Evolutionary conservation across 2,888 invertebrate species (phyloP), one percentile per base, ranked within the genome.

Genomic region (Heliconius aoede): DNA sequence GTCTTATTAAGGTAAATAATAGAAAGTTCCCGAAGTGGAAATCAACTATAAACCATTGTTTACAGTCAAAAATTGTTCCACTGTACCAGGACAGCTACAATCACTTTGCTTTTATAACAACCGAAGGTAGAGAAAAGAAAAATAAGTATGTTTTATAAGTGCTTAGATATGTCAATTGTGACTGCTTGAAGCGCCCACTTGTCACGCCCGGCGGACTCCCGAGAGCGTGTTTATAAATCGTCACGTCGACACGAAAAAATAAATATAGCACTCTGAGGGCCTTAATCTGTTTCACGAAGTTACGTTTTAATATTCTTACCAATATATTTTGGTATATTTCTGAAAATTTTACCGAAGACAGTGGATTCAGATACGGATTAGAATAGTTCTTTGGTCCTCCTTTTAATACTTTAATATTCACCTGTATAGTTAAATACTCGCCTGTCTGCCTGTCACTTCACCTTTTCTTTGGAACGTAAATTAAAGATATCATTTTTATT

Each of bases 191-290:
- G 36, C 7, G 65, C 36, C 64, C 65, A 55, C 55, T 69, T 30
- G 55, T 69, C 69, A 68, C 68, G 68, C 68, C 8, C 28, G 24
- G 32, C 46, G 74, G 67, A 69, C 68, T 74, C 74, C 30, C 69
- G 46, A 21, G 68, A 61, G 74, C 61, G 74, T 68, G 68, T 62
- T 74, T 74, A 69, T 24, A 68, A 55, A 55, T 55, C 32, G 69
- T 69, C 51, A 69, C 30, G 55, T 55, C 55, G 69, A 55, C 51
- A 55, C 69, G 30, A 32, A 55, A 51, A 69, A 55, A 55, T 69
- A 69, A 69, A 69, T 69, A 55, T 69, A 55, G 30, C 32, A 55
- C 55, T 69, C 55, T n/a, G 55, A 55, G 30, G 24, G 24, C 51
- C 30, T 69, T 69, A 55, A 69, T 32, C 69, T 69, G 30, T 55